A percentile compares a stretch with the other conserved stretches of the same genome.
Evolutionary conservation across 1,140 invertebrate genomes (phyloP).

Genomic region (Oppia nitens): DNA sequence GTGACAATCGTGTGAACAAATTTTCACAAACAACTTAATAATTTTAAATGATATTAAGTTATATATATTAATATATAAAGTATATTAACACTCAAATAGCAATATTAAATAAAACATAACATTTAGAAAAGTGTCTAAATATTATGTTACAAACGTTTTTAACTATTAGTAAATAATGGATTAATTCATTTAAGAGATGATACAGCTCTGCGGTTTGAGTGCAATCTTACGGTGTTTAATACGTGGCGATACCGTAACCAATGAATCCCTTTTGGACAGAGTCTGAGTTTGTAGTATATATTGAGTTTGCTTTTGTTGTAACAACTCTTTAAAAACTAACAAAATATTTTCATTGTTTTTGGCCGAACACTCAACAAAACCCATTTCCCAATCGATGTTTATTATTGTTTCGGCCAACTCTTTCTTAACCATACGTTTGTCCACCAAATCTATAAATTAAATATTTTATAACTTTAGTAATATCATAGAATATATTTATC

Average conservation of each 20-base stretch:
- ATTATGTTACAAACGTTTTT: too few relatives aligned
- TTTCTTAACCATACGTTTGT: conserved; percentile 19
- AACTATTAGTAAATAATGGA: too few relatives aligned
- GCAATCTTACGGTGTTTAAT: background rate
- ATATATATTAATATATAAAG: too few relatives aligned
- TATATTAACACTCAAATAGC: too few relatives aligned
- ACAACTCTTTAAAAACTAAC: conserved; percentile 48
- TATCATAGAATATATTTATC: background rate
- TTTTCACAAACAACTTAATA: too few relatives aligned
- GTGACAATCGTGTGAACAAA: too few relatives aligned
- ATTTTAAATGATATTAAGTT: too few relatives aligned
- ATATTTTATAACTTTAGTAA: background rate
- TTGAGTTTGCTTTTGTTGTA: conserved; percentile 38
- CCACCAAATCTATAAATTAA: conserved; percentile 43
- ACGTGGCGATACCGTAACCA: background rate
- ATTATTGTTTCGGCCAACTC: conserved; percentile 64
- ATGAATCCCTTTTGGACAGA: background rate
- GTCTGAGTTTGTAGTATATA: conserved; percentile 42
- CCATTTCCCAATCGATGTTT: conserved; percentile 71
- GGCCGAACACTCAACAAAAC: conserved; percentile 70
- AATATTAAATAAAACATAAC: too few relatives aligned
- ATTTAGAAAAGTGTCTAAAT: too few relatives aligned
- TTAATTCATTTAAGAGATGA: background rate
- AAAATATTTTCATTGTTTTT: conserved; percentile 56
- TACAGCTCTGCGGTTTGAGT: background rate